Base-by-base conservation (phyloP, 2,797 vertebrate species). In the Mus minutoides region DNA sequence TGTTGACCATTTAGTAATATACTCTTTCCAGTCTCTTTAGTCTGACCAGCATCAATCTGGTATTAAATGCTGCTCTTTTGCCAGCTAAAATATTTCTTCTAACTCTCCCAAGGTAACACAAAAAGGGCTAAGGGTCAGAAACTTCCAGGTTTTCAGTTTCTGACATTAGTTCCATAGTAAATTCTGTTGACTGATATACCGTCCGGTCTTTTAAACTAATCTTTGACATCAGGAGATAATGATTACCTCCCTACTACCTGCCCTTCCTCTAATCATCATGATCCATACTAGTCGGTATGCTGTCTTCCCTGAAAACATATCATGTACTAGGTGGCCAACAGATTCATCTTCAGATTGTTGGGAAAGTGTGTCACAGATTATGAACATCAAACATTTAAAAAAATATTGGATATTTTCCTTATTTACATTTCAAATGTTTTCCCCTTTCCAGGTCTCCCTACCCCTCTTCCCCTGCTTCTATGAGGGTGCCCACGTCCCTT, bases 101-200 rank as follows among this genome's bases (percentile, higher is more conserved):
- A 98, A 83, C 64, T 96, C 96, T 95, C 92, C 82, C 62, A 95
- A 80, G 80, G 91, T 43, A 82, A 96, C 49, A 6, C 82, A 97
- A 96, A 86, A 49, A 94, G 92, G 0, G 0, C 52, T 88, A 84
- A 54, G 93, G 64, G 96, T 92, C 90, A 97, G 11, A 97, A 97
- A 95, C 9, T 54, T 11, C 58, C 64, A 10, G 76, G 49, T 75
- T 96, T 92, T 95, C 82, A 92, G 88, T 94, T 92, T 94, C 75
- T 85, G 88, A 95, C 91, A 95, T 98, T 95, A 96, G 73, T 67
- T 80, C 92, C 60, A 56, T 94, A 97, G 95, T 96, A 97, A 95
- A 96, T 97, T 95, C 92, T 94, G 76, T 88, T 97, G 89, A 95
- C 92, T 93, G 93, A 97, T 89, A 82, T 24, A 29, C 29, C 88